Percentiles rank a stretch among this genome's conserved stretches.
phyloP scores from a whole-genome alignment of 2,113 vertebrate genomes.

The Ceyx cyanopectus region DNA sequence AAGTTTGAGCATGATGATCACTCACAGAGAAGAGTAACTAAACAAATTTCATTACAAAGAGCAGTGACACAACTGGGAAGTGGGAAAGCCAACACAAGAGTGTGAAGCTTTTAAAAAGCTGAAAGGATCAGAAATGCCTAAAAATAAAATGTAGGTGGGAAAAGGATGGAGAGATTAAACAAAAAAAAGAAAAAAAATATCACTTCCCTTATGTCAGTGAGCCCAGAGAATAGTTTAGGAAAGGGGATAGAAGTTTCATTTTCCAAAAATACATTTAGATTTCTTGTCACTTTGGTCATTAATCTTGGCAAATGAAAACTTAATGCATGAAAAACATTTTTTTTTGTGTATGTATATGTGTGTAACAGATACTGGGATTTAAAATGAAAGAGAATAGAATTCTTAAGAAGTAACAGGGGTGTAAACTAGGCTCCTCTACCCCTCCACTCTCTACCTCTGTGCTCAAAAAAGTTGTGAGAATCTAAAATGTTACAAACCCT shows the following conservation, averaged over 20 bases:
- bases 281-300: constrained; percentile 7
- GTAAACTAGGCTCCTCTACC: not conserved
- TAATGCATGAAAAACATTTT: not conserved
- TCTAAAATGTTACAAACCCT: not conserved
- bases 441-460: not conserved
- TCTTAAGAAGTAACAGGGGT: not conserved
- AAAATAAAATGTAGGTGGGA: not conserved
- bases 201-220: not conserved
- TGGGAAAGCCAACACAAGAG: not conserved
- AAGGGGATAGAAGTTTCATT: not conserved
- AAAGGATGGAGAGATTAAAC: not conserved
- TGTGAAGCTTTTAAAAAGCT: not conserved
- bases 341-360: not conserved
- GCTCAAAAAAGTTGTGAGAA: not conserved
- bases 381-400: not conserved
- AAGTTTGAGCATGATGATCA: constrained; percentile 44
- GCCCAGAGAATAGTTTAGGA: not conserved
- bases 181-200: not conserved
- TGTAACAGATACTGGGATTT: not conserved
- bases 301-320: constrained; percentile 1
- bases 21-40: not conserved
- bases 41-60: constrained; percentile 6
- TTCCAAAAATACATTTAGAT: constrained; percentile 1
- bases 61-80: not conserved
- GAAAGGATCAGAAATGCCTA: not conserved